A percentile compares a stretch with the other conserved stretches of the same genome.
phyloP scores from a whole-genome alignment of 2,888 invertebrate genomes.

The Drosophila fungiperda region DNA sequence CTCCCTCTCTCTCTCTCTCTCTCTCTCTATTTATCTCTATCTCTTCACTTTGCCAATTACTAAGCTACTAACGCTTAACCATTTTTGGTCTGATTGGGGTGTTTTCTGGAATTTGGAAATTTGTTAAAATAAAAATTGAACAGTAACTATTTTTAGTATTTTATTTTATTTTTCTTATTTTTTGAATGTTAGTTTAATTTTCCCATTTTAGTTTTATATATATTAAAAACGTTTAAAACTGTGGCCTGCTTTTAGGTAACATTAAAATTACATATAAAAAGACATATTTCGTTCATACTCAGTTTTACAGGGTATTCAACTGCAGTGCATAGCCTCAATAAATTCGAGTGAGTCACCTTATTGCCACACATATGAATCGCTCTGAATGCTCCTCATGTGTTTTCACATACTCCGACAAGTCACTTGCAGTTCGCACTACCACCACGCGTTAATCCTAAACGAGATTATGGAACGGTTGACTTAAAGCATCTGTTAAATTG shows the following conservation, averaged over 20 bases:
- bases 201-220: neutral
- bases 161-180: neutral
- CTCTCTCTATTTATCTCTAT: neutral
- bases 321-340: neutral
- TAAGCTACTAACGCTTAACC: neutral
- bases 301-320: constrained; percentile 33
- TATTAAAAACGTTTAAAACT: neutral
- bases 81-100: neutral
- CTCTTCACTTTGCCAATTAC: neutral
- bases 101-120: neutral
- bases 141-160: neutral
- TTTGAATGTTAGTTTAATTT: neutral
- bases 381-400: constrained; percentile 14
- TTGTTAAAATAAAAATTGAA: neutral
- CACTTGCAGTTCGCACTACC: constrained; percentile 60
- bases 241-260: neutral
- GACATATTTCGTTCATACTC: neutral
- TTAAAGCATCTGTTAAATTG: constrained; percentile 82
- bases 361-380: constrained; percentile 17
- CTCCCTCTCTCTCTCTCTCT: neutral
- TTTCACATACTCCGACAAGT: constrained; percentile 20
- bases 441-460: constrained; percentile 67
- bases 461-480: constrained; percentile 74
- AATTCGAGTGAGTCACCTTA: constrained; percentile 35
- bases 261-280: constrained; percentile 4